These are phyloP conservation scores for Seladonia tumulorum DNA, from an alignment of 2,888 invertebrate genomes.

Conservation along the genomic window DNA sequence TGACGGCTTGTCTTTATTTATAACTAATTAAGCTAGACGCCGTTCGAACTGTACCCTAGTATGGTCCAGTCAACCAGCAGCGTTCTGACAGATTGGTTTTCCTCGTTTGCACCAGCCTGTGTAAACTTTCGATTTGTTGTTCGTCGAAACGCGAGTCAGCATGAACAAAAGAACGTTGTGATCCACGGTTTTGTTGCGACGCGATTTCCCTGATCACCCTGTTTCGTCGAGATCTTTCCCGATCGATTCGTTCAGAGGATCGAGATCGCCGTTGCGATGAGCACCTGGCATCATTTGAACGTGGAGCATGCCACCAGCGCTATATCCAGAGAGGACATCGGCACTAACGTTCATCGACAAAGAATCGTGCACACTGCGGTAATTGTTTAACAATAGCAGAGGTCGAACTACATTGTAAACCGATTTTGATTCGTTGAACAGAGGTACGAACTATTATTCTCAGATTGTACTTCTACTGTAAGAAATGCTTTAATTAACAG, in stretches of 20 bases:
- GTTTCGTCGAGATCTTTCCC: background rate
- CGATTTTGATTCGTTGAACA: too few relatives aligned
- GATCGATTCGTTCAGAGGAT: background rate
- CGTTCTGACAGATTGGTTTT: slow-evolving; percentile 56
- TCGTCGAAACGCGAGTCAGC: background rate
- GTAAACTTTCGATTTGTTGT: background rate
- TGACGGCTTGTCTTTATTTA: slow-evolving; percentile 79
- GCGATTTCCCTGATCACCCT: background rate
- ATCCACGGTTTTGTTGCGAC: background rate
- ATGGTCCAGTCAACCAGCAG: slow-evolving; percentile 71
- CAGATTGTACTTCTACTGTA: too few relatives aligned
- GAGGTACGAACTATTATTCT: too few relatives aligned
- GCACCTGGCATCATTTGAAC: slow-evolving; percentile 79
- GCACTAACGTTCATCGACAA: slow-evolving; percentile 84
- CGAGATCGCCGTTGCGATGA: slow-evolving; percentile 69
- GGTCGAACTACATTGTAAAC: too few relatives aligned
- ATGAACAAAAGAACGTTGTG: background rate
- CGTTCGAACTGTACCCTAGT: slow-evolving; percentile 70
- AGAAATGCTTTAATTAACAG: background rate
- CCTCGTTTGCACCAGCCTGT: background rate
- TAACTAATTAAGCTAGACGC: slow-evolving; percentile 80
- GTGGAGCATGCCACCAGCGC: slow-evolving; percentile 85
- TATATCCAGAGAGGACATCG: slow-evolving; percentile 89
- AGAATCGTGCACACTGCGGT: slow-evolving; percentile 73
- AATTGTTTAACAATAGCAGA: slow-evolving; percentile 44